Evolutionary conservation across 2,888 invertebrate genomes (phyloP).

Genomic region (Mythimna loreyi): DNA sequence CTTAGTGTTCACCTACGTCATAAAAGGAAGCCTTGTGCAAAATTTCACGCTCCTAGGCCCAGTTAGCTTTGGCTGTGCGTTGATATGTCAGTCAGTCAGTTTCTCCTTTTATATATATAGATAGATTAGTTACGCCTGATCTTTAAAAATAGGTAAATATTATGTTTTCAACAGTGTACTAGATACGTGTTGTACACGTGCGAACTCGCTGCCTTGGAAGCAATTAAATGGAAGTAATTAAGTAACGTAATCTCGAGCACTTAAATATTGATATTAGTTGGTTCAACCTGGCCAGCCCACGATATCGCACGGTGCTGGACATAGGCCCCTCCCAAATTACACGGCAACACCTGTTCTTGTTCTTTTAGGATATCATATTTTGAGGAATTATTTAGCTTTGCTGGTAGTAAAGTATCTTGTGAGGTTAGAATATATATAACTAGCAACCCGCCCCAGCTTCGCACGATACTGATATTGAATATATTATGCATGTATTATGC

Average conservation of each 20-base stretch:
- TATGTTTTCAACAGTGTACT: conserved; percentile 3
- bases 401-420: neutral
- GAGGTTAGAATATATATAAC: no score
- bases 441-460: no score
- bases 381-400: neutral
- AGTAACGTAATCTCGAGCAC: conserved; percentile 14
- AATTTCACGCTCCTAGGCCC: no score
- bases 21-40: no score
- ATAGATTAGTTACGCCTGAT: no score
- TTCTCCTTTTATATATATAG: no score
- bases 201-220: conserved; percentile 3
- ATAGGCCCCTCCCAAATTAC: neutral
- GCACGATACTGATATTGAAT: no score
- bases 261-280: conserved; percentile 19
- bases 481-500: no score
- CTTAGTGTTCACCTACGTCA: no score
- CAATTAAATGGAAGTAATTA: conserved; percentile 22
- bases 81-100: no score
- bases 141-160: neutral
- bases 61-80: no score
- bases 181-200: conserved; percentile 3
- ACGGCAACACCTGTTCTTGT: neutral
- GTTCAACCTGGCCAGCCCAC: neutral
- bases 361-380: neutral
- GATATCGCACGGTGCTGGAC: neutral